phyloP scores from a whole-genome alignment of 92 coral and sea anemone genomes.

The Pocillopora grandis region DNA sequence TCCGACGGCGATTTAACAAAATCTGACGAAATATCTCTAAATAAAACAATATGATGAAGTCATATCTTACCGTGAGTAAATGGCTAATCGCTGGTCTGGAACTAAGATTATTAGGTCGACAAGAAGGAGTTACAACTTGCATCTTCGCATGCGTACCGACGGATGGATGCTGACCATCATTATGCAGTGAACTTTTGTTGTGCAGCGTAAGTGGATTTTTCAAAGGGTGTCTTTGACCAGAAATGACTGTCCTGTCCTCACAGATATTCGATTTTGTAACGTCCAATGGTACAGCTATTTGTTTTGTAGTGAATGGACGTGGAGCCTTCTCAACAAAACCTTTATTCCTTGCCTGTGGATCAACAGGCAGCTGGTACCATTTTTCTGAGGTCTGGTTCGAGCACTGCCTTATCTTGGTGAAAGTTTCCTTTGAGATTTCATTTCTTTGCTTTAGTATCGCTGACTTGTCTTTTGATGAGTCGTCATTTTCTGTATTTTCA shows the following conservation, averaged over 20 bases:
- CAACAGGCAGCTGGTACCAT: neutral
- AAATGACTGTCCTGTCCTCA: neutral
- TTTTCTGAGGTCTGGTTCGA: neutral
- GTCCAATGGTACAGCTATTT: neutral
- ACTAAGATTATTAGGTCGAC: conserved; percentile 11
- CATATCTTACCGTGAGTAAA: conserved; percentile 39
- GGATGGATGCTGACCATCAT: neutral
- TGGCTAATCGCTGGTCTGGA: conserved; percentile 39
- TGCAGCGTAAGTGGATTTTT: neutral
- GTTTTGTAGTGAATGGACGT: neutral
- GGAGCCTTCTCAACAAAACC: neutral
- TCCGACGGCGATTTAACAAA: too few species aligned
- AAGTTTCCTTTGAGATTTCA: neutral
- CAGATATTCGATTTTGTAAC: neutral
- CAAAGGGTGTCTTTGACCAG: neutral
- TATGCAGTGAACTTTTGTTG: neutral
- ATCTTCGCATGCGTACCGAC: conserved; percentile 11
- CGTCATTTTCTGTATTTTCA: neutral
- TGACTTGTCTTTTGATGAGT: neutral
- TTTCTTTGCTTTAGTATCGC: neutral
- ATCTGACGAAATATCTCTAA: too few species aligned
- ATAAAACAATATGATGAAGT: neutral
- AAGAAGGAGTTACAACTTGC: conserved; percentile 35
- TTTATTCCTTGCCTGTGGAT: neutral
- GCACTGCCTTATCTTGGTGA: conserved; percentile 15